These are phyloP conservation scores for Macrochelys suwanniensis DNA, from an alignment of 2,797 vertebrate genomes.

Conservation along the genomic window DNA sequence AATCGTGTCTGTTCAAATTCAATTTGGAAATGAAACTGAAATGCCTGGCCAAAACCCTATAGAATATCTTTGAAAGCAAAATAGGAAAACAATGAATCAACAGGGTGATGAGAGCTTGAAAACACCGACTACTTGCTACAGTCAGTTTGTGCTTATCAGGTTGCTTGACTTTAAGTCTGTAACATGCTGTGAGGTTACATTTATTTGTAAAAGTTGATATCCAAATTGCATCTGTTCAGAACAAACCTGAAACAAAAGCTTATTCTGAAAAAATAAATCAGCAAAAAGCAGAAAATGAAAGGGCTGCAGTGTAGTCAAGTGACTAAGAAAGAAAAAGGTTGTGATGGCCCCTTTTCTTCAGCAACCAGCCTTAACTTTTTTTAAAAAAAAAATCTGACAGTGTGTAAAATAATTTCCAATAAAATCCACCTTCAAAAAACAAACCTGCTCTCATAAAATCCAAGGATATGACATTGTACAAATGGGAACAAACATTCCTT, in stretches of 20 bases:
- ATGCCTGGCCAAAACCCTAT: constrained; percentile 40
- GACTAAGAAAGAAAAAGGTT: constrained; percentile 47
- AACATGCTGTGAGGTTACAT: constrained; percentile 73
- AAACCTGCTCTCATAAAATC: constrained; percentile 59
- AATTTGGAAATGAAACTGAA: constrained; percentile 49
- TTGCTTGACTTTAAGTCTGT: constrained; percentile 75
- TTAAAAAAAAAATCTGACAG: constrained; percentile 24
- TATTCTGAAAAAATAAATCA: constrained; percentile 63
- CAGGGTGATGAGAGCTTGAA: constrained; percentile 67
- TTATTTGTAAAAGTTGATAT: constrained; percentile 71
- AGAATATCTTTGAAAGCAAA: constrained; percentile 69
- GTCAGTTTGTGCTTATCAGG: constrained; percentile 66
- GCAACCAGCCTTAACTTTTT: constrained; percentile 20
- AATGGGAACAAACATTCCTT: constrained; percentile 20
- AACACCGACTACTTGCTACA: constrained; percentile 66
- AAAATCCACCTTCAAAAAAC: constrained; percentile 55
- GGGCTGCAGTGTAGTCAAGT: constrained; percentile 42
- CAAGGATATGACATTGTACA: neutral
- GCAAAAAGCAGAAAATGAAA: constrained; percentile 61
- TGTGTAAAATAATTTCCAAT: constrained; percentile 60
- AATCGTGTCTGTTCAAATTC: constrained; percentile 60
- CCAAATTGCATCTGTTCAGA: constrained; percentile 69
- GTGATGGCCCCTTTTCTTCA: constrained; percentile 37
- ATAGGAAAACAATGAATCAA: constrained; percentile 67
- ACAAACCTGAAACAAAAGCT: constrained; percentile 78